phyloP scores from a whole-genome alignment of 2,113 vertebrate genomes.

The Pedionomus torquatus region DNA sequence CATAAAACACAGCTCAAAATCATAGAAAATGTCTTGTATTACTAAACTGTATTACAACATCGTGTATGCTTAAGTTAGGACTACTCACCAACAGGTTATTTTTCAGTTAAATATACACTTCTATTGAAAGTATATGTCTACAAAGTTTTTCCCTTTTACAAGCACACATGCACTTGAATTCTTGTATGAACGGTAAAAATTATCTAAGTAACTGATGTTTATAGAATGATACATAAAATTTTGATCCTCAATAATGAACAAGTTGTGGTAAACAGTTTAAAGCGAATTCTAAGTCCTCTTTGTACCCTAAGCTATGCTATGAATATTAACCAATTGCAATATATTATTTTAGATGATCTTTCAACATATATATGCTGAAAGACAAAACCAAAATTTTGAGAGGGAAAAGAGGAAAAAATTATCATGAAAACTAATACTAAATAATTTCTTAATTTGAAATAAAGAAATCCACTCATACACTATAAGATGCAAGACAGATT shows the following conservation, averaged over 20 bases:
- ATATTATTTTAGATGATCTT: neutral
- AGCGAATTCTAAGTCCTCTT: neutral
- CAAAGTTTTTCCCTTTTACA: neutral
- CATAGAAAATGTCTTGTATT: neutral
- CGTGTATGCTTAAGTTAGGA: neutral
- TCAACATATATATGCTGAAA: neutral
- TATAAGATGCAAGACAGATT: neutral
- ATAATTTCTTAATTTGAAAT: neutral
- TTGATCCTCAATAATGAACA: neutral
- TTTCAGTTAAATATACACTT: neutral
- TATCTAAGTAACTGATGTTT: neutral
- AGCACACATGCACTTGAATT: neutral
- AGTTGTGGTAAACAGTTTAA: neutral
- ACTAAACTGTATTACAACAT: neutral
- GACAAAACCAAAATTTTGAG: neutral
- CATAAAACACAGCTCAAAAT: neutral
- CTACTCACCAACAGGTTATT: neutral
- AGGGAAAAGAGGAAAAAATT: neutral
- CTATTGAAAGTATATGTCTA: neutral
- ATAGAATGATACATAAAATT: neutral
- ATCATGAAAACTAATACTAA: neutral
- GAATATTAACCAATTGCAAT: neutral
- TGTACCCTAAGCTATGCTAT: neutral
- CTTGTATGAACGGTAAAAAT: neutral
- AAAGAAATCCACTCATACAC: neutral